Conservation (phyloP, 2,888 invertebrate genomes). For the Parnassius orleans region DNA sequence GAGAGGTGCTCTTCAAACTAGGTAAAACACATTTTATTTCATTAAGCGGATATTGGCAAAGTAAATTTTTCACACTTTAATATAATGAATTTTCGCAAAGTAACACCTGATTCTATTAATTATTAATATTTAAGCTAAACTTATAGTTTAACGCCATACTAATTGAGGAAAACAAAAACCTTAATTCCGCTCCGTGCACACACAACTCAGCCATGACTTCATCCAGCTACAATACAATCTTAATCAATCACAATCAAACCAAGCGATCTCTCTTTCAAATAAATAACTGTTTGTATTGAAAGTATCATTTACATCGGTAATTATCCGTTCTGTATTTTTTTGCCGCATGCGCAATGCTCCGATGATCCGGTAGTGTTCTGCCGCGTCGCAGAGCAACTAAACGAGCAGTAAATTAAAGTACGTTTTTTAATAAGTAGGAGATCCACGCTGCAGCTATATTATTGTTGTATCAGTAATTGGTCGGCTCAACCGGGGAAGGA, state of each 20-base stretch:
- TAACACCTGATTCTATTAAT: too few relatives aligned
- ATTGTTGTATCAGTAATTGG: too few relatives aligned
- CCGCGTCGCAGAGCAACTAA: conserved; percentile 10
- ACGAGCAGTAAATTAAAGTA: neutral
- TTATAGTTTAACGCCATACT: too few relatives aligned
- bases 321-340: conserved; percentile 34
- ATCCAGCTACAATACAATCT: conserved; percentile 7
- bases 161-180: conserved; percentile 1
- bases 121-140: too few relatives aligned
- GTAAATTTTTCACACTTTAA: too few relatives aligned
- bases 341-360: conserved; percentile 28
- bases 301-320: conserved; percentile 30
- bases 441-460: too few relatives aligned
- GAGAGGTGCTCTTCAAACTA: too few relatives aligned
- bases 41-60: too few relatives aligned
- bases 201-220: neutral
- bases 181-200: neutral
- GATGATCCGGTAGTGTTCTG: conserved; percentile 14
- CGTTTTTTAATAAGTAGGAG: too few relatives aligned
- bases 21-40: too few relatives aligned
- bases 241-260: conserved; percentile 21
- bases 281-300: conserved; percentile 28
- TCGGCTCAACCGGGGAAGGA: too few relatives aligned
- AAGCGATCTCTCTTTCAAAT: conserved; percentile 22
- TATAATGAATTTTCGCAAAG: too few relatives aligned